phyloP scores from a whole-genome alignment of 1,140 invertebrate genomes.

The Elysia chlorotica region DNA sequence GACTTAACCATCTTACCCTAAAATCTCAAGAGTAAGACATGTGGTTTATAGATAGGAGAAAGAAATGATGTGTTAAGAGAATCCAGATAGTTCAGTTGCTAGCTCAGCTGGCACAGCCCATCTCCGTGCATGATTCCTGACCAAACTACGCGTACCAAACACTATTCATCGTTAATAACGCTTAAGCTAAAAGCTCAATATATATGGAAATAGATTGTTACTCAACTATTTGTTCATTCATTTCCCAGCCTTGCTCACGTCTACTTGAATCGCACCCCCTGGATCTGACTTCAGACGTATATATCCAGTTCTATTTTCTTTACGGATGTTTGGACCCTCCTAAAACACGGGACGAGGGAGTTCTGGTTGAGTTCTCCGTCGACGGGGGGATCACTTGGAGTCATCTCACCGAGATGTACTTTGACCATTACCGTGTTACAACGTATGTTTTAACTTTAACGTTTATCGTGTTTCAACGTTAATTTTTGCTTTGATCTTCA shows the following conservation, averaged over 20 bases:
- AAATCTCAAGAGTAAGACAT: no score
- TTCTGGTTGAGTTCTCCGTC: slow-evolving; percentile 57
- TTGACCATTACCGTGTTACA: slow-evolving; percentile 48
- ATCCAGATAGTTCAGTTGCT: no score
- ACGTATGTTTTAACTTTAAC: slow-evolving; percentile 36
- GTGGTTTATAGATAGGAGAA: no score
- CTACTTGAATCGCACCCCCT: slow-evolving; percentile 58
- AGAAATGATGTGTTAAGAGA: no score
- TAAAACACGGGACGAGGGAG: slow-evolving; percentile 47
- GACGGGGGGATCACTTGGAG: slow-evolving; percentile 57
- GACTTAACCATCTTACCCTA: no score
- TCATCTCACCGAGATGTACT: slow-evolving; percentile 54
- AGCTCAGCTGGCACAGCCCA: no score
- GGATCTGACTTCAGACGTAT: slow-evolving; percentile 57
- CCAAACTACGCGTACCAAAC: no score
- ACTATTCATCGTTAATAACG: no score
- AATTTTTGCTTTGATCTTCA: neutral
- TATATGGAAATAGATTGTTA: no score
- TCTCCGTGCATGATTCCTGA: no score
- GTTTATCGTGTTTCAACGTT: neutral
- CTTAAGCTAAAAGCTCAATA: no score
- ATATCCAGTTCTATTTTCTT: slow-evolving; percentile 63
- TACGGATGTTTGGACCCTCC: slow-evolving; percentile 58
- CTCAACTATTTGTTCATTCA: no score
- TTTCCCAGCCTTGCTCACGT: slow-evolving; percentile 58